Conservation (phyloP, 2,113 vertebrate genomes). For the Dascyllus trimaculatus region DNA sequence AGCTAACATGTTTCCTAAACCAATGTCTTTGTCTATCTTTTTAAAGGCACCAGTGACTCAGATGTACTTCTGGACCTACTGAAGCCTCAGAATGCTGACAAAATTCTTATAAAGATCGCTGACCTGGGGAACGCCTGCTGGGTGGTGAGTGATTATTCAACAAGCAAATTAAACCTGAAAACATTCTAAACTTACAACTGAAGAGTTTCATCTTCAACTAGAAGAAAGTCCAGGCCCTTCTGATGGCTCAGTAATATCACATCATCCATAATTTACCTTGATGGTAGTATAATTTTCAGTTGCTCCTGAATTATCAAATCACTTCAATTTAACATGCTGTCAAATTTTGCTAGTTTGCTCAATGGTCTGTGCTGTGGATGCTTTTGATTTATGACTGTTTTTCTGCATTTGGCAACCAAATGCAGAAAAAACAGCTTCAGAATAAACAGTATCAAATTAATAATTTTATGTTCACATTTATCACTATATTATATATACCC, state of each 20-base stretch:
- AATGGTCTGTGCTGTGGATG: background rate
- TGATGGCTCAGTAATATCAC: background rate
- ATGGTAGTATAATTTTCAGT: background rate
- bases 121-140: slow-evolving; percentile 92
- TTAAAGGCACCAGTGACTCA: slow-evolving; percentile 64
- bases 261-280: background rate
- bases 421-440: too few species aligned
- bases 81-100: slow-evolving; percentile 88
- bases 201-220: too few species aligned
- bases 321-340: background rate
- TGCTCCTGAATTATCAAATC: background rate
- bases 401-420: too few species aligned
- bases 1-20: background rate
- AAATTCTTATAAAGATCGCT: slow-evolving; percentile 89
- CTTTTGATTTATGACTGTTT: background rate
- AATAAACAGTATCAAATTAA: too few species aligned
- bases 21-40: slow-evolving; percentile 27
- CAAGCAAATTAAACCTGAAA: background rate
- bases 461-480: too few species aligned
- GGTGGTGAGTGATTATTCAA: slow-evolving; percentile 89
- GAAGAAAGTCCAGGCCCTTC: background rate
- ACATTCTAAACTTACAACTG: too few species aligned
- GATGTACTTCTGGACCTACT: slow-evolving; percentile 90
- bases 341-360: background rate
- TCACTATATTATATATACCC: too few species aligned